A percentile compares a stretch with the other conserved stretches of the same genome.
Conservation (phyloP, 2,113 vertebrate genomes). For the Pygoscelis adeliae region DNA sequence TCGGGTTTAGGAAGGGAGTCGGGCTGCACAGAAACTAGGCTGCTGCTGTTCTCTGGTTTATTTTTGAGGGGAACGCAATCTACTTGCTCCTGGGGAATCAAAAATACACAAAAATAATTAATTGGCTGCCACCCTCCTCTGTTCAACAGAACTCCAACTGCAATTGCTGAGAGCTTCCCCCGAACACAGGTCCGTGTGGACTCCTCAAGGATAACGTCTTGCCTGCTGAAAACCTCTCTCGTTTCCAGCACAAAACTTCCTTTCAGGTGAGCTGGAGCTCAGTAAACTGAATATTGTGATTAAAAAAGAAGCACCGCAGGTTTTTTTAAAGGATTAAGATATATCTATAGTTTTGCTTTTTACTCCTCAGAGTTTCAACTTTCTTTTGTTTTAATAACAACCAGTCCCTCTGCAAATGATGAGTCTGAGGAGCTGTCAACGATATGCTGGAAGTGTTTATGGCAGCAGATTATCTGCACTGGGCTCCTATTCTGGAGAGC, state of each 20-base stretch:
- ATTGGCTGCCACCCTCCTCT: not conserved
- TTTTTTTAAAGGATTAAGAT: not conserved
- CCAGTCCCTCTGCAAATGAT: not conserved
- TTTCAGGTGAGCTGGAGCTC: not conserved
- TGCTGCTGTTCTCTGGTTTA: not conserved
- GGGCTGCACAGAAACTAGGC: not conserved
- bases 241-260: not conserved
- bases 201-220: not conserved
- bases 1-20: not conserved
- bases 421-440: not conserved
- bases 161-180: not conserved
- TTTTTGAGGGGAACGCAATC: not conserved
- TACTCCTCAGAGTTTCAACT: not conserved
- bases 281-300: not conserved
- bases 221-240: not conserved
- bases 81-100: not conserved
- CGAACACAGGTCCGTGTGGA: accelerated
- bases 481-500: not conserved
- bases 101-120: not conserved
- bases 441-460: not conserved
- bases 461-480: not conserved
- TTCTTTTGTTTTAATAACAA: not conserved
- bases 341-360: not conserved
- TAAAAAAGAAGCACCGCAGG: accelerated
- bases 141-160: not conserved